Conservation (phyloP, 2,888 invertebrate species). For the Anarsia innoxiella region DNA sequence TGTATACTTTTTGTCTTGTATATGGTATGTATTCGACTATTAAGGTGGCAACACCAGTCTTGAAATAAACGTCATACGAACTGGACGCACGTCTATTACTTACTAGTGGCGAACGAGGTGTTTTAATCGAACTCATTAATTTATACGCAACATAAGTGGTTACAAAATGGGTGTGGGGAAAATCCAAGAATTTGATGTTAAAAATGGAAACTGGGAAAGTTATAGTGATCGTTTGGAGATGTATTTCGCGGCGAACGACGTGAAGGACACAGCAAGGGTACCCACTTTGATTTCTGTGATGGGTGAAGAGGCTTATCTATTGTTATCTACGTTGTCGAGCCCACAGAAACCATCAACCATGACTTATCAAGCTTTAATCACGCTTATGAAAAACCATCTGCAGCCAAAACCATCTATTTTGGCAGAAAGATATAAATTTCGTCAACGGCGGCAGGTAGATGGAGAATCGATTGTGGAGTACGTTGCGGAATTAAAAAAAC, state of each 20-base stretch:
- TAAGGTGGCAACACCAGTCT: too few species aligned
- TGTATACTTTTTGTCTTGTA: too few species aligned
- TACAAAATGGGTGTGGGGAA: slow-evolving; percentile 1
- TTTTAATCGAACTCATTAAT: too few species aligned
- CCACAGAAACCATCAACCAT: slow-evolving; percentile 11
- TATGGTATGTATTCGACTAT: too few species aligned
- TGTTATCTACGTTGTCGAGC: slow-evolving; percentile 10
- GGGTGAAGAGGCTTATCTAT: slow-evolving; percentile 5
- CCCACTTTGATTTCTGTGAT: slow-evolving; percentile 13
- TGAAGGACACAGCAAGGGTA: slow-evolving; percentile 5
- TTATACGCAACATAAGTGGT: too few species aligned
- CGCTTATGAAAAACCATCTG: slow-evolving; percentile 9
- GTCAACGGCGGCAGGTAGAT: slow-evolving; percentile 6
- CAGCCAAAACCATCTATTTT: slow-evolving; percentile 8
- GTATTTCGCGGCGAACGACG: slow-evolving; percentile 10
- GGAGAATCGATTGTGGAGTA: slow-evolving; percentile 8
- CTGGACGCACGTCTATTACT: too few species aligned
- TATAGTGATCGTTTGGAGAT: slow-evolving; percentile 9
- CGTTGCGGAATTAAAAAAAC: slow-evolving; percentile 9
- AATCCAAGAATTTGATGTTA: neutral
- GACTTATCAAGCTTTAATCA: neutral
- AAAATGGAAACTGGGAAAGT: slow-evolving; percentile 3
- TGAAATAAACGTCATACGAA: too few species aligned
- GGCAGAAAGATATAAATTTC: slow-evolving; percentile 13
- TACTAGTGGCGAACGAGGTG: slow-evolving; percentile 10